These are phyloP conservation scores for Epizoanthus fatuus DNA, from an alignment of 92 coral and sea anemone genomes.

Conservation along the genomic window DNA sequence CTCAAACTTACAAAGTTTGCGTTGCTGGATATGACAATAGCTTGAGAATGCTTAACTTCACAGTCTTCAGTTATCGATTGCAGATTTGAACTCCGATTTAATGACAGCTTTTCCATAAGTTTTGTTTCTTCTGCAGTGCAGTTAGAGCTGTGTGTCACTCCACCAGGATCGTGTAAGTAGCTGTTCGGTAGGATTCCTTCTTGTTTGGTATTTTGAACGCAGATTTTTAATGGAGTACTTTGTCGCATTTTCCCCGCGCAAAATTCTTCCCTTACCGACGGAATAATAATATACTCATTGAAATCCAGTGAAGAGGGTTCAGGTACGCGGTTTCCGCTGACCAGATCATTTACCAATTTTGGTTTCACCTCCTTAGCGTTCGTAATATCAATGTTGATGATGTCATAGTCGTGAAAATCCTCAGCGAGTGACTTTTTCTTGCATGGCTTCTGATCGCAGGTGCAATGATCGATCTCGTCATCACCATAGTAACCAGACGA, in stretches of 20 bases:
- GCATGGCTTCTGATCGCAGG: constrained; percentile 59
- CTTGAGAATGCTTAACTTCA: constrained; percentile 11
- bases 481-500: constrained; percentile 96
- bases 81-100: background rate
- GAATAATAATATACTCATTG: constrained; percentile 85
- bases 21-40: background rate
- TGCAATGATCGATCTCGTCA: constrained; percentile 85
- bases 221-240: constrained; percentile 43
- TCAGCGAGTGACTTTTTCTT: constrained; percentile 51
- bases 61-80: background rate
- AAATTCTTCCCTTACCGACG: constrained; percentile 86
- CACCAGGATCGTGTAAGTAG: background rate
- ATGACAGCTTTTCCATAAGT: background rate
- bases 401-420: constrained; percentile 74
- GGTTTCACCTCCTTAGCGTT: constrained; percentile 5
- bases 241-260: constrained; percentile 69
- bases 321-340: background rate
- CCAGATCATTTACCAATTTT: background rate
- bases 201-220: background rate
- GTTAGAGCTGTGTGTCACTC: background rate
- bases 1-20: background rate
- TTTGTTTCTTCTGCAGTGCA: background rate
- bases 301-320: constrained; percentile 43
- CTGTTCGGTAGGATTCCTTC: background rate
- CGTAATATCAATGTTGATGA: constrained; percentile 78